phyloP scores from a whole-genome alignment of 2,888 invertebrate species.

The Papilio demoleus region DNA sequence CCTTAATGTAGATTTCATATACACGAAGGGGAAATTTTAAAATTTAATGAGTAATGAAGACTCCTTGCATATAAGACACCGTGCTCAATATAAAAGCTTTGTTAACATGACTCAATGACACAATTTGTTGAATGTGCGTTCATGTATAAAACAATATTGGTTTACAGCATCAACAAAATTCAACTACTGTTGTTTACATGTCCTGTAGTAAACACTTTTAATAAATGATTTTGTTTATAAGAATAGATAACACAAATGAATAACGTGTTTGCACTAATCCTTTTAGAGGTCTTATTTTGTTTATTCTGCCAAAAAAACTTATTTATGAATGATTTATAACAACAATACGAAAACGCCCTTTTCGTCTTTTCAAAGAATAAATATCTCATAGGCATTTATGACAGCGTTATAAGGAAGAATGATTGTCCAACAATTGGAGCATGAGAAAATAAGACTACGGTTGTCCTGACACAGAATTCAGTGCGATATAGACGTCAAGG shows the following conservation, averaged over 20 bases:
- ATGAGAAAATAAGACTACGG: conserved; percentile 33
- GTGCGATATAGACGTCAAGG: conserved; percentile 46
- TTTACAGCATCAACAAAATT: conserved; percentile 1
- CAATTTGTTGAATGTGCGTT: neutral
- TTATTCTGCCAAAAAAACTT: too few relatives aligned
- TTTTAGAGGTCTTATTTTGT: too few relatives aligned
- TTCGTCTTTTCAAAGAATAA: neutral
- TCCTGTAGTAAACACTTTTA: neutral
- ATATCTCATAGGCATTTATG: conserved; percentile 32
- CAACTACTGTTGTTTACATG: neutral
- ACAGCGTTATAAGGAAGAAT: conserved; percentile 26
- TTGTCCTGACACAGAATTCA: conserved; percentile 42
- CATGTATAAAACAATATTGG: neutral
- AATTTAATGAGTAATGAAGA: too few relatives aligned
- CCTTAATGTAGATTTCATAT: too few relatives aligned
- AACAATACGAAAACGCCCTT: neutral
- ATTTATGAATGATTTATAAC: neutral
- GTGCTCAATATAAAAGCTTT: neutral
- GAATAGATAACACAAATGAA: too few relatives aligned
- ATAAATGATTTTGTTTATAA: neutral
- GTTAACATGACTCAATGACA: too few relatives aligned
- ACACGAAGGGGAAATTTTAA: too few relatives aligned
- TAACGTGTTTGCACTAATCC: too few relatives aligned
- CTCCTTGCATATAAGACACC: too few relatives aligned
- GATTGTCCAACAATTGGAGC: conserved; percentile 37